Conservation (phyloP, 2,797 vertebrate species). For the Uromys caudimaculatus region DNA sequence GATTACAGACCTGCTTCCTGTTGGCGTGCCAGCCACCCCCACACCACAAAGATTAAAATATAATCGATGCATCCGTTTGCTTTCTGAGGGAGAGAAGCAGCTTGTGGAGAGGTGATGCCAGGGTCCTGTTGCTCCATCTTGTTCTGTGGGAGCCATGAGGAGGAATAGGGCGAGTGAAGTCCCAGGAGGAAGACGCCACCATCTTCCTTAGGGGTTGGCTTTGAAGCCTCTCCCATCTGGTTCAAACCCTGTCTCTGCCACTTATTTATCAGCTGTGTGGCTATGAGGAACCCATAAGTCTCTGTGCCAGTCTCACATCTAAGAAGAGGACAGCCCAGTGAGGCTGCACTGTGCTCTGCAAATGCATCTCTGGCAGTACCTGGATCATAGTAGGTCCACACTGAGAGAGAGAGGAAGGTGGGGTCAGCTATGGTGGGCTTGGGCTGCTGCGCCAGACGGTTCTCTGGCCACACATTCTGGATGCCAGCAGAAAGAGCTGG, state of each 20-base stretch:
- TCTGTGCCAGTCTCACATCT: not conserved
- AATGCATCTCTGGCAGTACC: no score
- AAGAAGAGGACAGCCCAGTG: not conserved
- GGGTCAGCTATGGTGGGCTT: not conserved
- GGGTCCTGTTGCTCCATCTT: conserved; percentile 77
- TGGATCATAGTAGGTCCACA: not conserved
- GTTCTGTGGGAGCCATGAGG: conserved; percentile 64
- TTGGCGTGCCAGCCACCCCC: conserved; percentile 28
- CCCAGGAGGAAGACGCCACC: accelerated
- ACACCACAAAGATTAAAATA: conserved; percentile 83
- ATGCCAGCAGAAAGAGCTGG: not conserved
- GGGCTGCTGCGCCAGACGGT: not conserved
- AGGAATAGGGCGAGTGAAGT: not conserved
- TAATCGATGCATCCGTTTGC: conserved; percentile 85
- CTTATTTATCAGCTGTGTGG: not conserved
- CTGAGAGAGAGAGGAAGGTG: not conserved
- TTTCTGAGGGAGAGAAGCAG: conserved; percentile 75
- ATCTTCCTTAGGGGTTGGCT: not conserved
- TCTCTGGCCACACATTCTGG: not conserved
- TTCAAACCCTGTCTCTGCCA: not conserved
- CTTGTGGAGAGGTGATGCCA: conserved; percentile 77
- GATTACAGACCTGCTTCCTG: conserved; percentile 14
- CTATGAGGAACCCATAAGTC: not conserved
- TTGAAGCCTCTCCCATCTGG: not conserved
- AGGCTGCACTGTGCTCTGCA: not conserved